phyloP scores from a whole-genome alignment of 1,140 invertebrate genomes.

The Lasioglossum albipes region DNA sequence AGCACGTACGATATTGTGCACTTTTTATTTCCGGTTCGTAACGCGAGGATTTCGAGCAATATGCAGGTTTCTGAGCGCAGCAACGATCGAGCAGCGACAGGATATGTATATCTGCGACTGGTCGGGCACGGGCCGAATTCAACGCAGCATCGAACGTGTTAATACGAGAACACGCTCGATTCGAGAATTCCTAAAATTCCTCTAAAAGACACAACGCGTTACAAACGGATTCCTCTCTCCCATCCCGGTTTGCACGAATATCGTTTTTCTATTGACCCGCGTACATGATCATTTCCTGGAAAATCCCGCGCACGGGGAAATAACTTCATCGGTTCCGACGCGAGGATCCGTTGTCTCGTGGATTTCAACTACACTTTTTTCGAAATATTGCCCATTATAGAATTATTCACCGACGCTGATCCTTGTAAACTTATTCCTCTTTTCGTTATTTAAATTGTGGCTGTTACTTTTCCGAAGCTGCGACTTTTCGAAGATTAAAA shows the following conservation, averaged over 20 bases:
- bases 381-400: not conserved
- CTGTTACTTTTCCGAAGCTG: no score
- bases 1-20: no score
- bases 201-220: constrained; percentile 6
- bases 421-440: no score
- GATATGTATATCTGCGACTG: not conserved
- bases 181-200: constrained; percentile 28
- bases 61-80: no score
- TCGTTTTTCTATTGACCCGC: constrained; percentile 14
- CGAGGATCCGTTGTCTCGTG: not conserved
- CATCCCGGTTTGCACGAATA: not conserved
- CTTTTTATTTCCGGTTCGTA: no score
- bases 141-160: not conserved
- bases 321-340: constrained; percentile 4
- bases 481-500: no score
- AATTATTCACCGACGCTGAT: no score
- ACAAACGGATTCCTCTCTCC: not conserved
- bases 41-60: no score
- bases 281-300: not conserved
- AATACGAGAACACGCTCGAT: not conserved
- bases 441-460: no score
- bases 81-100: not conserved
- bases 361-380: not conserved
- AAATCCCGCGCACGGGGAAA: not conserved
- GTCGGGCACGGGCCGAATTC: not conserved